Conservation (phyloP, 2,797 vertebrate genomes). For the Synanceia verrucosa region DNA sequence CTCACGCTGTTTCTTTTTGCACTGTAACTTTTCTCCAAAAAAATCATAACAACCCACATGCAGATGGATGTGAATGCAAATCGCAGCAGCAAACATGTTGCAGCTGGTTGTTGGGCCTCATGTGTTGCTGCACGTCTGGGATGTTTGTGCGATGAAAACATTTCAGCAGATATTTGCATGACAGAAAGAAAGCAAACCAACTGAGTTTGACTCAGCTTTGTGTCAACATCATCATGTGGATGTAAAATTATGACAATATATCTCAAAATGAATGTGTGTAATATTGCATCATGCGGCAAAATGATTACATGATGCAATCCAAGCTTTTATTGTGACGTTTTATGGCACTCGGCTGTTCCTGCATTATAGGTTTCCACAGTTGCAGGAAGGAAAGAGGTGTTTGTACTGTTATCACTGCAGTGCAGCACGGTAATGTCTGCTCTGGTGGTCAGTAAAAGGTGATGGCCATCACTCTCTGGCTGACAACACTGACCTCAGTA, state of each 20-base stretch:
- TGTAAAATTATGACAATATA: background rate
- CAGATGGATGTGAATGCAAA: background rate
- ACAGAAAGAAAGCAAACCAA: background rate
- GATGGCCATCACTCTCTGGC: slow-evolving; percentile 14
- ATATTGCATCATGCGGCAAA: background rate
- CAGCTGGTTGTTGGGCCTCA: background rate
- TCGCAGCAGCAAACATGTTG: background rate
- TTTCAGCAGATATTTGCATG: background rate
- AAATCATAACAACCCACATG: background rate
- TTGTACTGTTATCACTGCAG: slow-evolving; percentile 23
- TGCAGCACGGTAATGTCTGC: slow-evolving; percentile 13
- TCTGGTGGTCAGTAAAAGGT: slow-evolving; percentile 1
- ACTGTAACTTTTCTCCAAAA: background rate
- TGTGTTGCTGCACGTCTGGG: background rate
- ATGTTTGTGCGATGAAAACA: background rate
- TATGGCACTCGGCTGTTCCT: background rate
- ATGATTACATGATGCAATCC: background rate
- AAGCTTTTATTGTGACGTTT: background rate
- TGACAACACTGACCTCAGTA: slow-evolving; percentile 29
- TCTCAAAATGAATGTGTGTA: background rate
- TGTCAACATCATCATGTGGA: background rate
- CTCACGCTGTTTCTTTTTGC: background rate
- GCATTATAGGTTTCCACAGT: background rate
- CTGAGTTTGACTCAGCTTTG: background rate
- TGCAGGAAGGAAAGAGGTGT: background rate